Evolutionary conservation across 2,888 invertebrate genomes (phyloP), one percentile per base, ranked within the genome.

Genomic region (Exephanes ischioxanthus): DNA sequence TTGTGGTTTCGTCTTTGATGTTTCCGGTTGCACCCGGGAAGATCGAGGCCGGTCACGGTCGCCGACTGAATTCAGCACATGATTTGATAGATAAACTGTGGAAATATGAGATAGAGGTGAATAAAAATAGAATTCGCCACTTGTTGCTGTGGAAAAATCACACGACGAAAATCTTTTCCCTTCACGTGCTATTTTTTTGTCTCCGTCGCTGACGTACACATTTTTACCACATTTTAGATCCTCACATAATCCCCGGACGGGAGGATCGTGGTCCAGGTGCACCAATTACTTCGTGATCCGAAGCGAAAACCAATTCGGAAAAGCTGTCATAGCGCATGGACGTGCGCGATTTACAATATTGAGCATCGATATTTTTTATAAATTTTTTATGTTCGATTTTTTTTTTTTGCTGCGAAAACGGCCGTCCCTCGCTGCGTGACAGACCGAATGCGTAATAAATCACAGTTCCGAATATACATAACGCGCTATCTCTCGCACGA

Each of bases 1-100:
- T 61, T 55, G 45, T 63, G 61, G 30, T 67, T 22, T 22, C 53
- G 80, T 77, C 80, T 84, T 81, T 84, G 80, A 84, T 78, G 77
- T 73, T 84, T 81, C 77, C 77, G 66, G 76, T 80, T 48, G 80
- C 72, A 53, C 37, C 51, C 19, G n/a, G 14, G 6, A 22, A 30
- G 37, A n/a, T 55, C 19, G 53, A 33, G 61, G 73, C 75, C 68
- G 73, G 78, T 16, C 51, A 76, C 63, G 26, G n/a, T 33, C 63
- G 68, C 48, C 19, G 53, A 78, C 45, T 66, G 53, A 73, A 75
- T 63, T 81, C 22, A 37, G 70, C 63, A 70, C 48, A 68, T 77
- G 73, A 78, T 85, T 81, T 68, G 68, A 81, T 80, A 67, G 70
- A 80, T 63, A 45, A 63, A 33, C 55, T n/a, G 45, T 26, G n/a